These are phyloP conservation scores for Nebria brevicollis DNA, from an alignment of 2,888 invertebrate species.

Conservation along the genomic window DNA sequence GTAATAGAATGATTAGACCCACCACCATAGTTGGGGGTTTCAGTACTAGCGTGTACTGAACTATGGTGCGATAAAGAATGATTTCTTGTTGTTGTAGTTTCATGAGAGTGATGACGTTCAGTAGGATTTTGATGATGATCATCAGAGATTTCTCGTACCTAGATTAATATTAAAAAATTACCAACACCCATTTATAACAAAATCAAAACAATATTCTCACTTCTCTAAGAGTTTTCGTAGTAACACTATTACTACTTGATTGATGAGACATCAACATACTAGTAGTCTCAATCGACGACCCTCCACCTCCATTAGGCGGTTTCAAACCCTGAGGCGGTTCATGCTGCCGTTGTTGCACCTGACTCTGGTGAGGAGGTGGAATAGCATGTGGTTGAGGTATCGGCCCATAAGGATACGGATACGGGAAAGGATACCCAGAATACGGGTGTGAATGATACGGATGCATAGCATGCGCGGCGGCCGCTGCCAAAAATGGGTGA, in stretches of 20 bases:
- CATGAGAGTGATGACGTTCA: conserved; percentile 72
- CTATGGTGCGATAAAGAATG: conserved; percentile 74
- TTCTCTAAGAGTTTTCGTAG: conserved; percentile 72
- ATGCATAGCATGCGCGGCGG: conserved; percentile 66
- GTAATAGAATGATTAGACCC: conserved; percentile 70
- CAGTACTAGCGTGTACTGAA: conserved; percentile 72
- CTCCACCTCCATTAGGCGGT: conserved; percentile 29
- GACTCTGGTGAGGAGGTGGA: conserved; percentile 71
- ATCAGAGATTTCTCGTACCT: conserved; percentile 64
- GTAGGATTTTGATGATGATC: conserved; percentile 56
- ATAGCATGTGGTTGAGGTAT: conserved; percentile 80
- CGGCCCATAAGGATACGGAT: conserved; percentile 78
- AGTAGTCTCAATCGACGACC: conserved; percentile 69
- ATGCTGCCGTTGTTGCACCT: conserved; percentile 54
- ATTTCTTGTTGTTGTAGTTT: conserved; percentile 74
- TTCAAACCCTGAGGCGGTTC: conserved; percentile 43
- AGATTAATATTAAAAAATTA: conserved; percentile 53
- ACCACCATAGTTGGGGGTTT: conserved; percentile 67
- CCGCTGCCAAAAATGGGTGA: conserved; percentile 72
- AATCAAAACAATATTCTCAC: conserved; percentile 53
- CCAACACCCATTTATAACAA: background rate
- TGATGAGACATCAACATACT: conserved; percentile 76
- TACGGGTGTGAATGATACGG: conserved; percentile 71
- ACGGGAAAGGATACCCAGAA: conserved; percentile 75
- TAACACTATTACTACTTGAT: conserved; percentile 77